Evolutionary conservation across 37 sponge, comb jelly and placozoan genomes (phyloP).

Genomic region (Corticium candelabrum): DNA sequence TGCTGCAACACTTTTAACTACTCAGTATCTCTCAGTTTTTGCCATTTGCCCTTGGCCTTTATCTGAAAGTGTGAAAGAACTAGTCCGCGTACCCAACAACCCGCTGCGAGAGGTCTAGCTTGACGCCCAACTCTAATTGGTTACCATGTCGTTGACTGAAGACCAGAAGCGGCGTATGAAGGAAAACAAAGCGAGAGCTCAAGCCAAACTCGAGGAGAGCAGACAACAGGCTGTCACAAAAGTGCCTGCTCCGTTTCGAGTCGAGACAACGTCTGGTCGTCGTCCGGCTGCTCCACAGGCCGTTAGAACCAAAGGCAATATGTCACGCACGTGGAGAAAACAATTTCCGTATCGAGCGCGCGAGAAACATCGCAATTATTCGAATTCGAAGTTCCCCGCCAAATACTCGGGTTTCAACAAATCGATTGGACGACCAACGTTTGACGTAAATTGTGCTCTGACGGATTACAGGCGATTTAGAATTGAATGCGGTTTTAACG

Average conservation of each 20-base stretch:
- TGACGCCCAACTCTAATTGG: no score
- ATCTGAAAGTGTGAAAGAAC: no score
- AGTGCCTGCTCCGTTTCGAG: neutral
- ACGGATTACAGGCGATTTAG: neutral
- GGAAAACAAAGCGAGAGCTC: conserved; percentile 49
- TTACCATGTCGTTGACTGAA: conserved; percentile 13
- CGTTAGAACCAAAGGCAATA: neutral
- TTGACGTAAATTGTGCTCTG: neutral
- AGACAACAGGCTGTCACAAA: neutral
- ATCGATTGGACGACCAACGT: neutral
- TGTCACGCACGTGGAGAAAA: neutral
- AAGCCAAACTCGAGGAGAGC: conserved; percentile 36
- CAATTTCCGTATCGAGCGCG: no score
- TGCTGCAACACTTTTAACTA: no score
- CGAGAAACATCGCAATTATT: no score
- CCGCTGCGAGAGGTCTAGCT: no score
- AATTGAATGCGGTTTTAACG: neutral
- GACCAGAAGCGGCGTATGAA: conserved; percentile 61
- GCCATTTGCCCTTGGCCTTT: no score
- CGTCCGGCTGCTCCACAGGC: neutral
- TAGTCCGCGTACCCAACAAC: no score
- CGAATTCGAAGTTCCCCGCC: no score
- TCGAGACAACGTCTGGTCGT: neutral
- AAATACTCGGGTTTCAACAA: no score
- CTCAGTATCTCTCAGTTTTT: no score